Percentiles rank a stretch among this genome's conserved stretches.
Evolutionary conservation across 2,888 invertebrate species (phyloP).

Genomic region (Diarsia mendica): DNA sequence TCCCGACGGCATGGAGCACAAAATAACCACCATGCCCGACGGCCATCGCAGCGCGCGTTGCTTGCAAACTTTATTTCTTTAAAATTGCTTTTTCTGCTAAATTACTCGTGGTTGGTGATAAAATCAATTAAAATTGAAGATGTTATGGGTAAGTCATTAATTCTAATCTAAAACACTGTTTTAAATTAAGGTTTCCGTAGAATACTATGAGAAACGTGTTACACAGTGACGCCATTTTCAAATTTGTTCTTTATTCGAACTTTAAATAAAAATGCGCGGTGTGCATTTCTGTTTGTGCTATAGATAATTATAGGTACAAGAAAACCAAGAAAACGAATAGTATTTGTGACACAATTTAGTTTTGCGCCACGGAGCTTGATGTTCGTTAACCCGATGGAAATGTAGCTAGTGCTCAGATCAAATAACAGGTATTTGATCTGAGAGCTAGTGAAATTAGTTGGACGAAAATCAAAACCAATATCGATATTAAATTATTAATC

Average conservation of each 20-base stretch:
- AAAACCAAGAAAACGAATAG: background rate
- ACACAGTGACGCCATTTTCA: slow-evolving; percentile 3
- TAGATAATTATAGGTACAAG: too few relatives aligned
- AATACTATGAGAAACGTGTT: background rate
- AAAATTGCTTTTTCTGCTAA: too few relatives aligned
- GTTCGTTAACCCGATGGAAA: too few relatives aligned
- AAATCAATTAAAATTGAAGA: background rate
- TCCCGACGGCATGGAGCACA: too few relatives aligned
- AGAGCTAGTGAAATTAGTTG: too few relatives aligned
- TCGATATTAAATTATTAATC: background rate
- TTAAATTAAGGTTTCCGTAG: background rate
- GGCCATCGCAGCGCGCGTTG: background rate
- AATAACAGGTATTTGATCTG: too few relatives aligned
- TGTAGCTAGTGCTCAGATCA: too few relatives aligned
- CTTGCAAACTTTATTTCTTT: too few relatives aligned
- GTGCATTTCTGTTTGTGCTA: background rate
- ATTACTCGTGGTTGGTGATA: background rate
- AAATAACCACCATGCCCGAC: too few relatives aligned
- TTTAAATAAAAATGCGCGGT: background rate
- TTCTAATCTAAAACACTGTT: background rate
- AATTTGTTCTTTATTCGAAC: background rate
- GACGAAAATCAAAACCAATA: background rate
- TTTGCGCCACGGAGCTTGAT: too few relatives aligned
- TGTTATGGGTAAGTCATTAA: slow-evolving; percentile 10
- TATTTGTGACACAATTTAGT: too few relatives aligned